These are phyloP conservation scores for Sacculina carcini DNA, from an alignment of 2,888 invertebrate species.

Conservation along the genomic window DNA sequence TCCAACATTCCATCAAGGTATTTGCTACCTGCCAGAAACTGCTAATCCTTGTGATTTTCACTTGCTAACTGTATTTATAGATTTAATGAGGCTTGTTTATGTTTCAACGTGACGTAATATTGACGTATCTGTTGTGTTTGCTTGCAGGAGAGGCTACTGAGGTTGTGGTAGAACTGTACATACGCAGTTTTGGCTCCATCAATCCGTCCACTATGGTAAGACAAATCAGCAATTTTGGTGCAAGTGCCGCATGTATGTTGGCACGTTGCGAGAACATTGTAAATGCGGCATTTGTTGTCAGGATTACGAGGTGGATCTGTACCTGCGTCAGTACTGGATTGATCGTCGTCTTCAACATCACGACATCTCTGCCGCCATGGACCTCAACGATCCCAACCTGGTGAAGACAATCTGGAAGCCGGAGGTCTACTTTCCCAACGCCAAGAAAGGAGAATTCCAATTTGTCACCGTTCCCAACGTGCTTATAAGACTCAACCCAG, in stretches of 20 bases:
- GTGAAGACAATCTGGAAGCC: conserved; percentile 26
- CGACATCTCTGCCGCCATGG: conserved; percentile 21
- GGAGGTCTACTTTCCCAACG: conserved; percentile 25
- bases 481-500: conserved; percentile 24
- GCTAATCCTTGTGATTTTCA: too few relatives aligned
- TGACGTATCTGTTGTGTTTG: too few relatives aligned
- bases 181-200: conserved; percentile 24
- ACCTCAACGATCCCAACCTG: conserved; percentile 24
- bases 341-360: conserved; percentile 23
- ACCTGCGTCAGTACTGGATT: conserved; percentile 24
- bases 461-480: conserved; percentile 26
- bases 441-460: conserved; percentile 25
- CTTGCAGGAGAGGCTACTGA: conserved; percentile 22
- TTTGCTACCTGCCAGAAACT: too few relatives aligned
- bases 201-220: conserved; percentile 25
- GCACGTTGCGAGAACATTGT: neutral
- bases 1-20: conserved; percentile 24
- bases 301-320: conserved; percentile 27
- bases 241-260: too few relatives aligned
- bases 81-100: too few relatives aligned
- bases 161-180: conserved; percentile 23
- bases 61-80: too few relatives aligned
- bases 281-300: conserved; percentile 13
- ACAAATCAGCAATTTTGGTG: conserved; percentile 4
- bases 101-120: too few relatives aligned